Evolutionary conservation across 2,113 vertebrate genomes (phyloP).

Genomic region (Nipponia nippon): DNA sequence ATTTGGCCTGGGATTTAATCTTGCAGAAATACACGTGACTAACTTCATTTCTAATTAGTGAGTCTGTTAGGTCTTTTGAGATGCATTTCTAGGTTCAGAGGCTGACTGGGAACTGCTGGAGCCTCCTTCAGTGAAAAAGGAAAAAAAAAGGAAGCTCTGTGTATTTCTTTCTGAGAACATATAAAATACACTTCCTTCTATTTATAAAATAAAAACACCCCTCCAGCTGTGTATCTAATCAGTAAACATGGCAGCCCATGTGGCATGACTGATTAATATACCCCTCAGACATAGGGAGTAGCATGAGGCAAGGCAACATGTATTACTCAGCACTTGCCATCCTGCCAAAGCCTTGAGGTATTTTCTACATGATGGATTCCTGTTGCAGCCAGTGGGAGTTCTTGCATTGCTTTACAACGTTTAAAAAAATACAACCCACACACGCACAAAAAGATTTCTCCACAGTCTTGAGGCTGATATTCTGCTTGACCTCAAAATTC

Average conservation of each 20-base stretch:
- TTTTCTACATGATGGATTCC: neutral
- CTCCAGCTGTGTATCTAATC: conserved; percentile 59
- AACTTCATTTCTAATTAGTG: neutral
- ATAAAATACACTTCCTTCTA: neutral
- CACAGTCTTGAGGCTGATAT: neutral
- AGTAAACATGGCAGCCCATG: conserved; percentile 12
- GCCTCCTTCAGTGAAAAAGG: neutral
- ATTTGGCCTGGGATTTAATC: neutral
- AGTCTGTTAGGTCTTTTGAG: neutral
- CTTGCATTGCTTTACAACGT: neutral
- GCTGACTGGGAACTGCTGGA: neutral
- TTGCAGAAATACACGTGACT: neutral
- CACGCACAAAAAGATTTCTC: neutral
- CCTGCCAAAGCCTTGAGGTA: conserved; percentile 16
- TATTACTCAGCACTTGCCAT: conserved; percentile 36
- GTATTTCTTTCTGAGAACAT: neutral
- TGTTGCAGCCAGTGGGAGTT: neutral
- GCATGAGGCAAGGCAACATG: neutral
- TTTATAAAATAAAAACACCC: conserved; percentile 34
- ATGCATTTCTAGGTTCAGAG: neutral
- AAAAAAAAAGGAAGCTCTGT: neutral
- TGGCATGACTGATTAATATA: conserved; percentile 41
- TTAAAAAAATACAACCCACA: neutral
- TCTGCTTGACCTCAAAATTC: neutral
- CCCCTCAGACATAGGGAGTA: neutral